A percentile compares a stretch with the other conserved stretches of the same genome.
These are phyloP conservation scores for Melanerpes aurifrons DNA, from an alignment of 2,113 vertebrate genomes.

Conservation along the genomic window DNA sequence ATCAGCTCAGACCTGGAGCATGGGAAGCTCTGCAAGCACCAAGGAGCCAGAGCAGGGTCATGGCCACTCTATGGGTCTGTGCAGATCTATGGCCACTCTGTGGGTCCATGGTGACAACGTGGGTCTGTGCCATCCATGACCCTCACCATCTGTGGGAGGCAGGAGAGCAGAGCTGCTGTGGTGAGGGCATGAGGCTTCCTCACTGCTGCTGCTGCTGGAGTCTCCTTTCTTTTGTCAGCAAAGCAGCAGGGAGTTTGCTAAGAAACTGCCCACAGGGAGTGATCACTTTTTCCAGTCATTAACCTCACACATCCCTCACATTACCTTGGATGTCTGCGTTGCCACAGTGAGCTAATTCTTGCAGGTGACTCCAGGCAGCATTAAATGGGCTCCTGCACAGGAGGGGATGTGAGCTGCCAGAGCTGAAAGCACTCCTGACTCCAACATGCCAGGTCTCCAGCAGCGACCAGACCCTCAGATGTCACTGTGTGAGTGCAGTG, in stretches of 20 bases:
- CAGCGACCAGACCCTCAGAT: conserved; percentile 22
- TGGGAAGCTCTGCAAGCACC: background rate
- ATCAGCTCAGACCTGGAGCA: background rate
- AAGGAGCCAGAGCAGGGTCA: rapidly evolving
- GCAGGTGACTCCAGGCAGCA: conserved; percentile 59
- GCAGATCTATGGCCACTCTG: background rate
- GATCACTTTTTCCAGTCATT: conserved; percentile 69
- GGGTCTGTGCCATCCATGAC: background rate
- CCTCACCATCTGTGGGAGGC: background rate
- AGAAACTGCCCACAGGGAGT: conserved; percentile 67
- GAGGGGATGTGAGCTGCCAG: conserved; percentile 40
- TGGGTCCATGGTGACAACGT: background rate
- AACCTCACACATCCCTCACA: conserved; percentile 65
- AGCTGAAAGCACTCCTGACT: conserved; percentile 46
- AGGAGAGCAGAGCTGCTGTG: background rate
- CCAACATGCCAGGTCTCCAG: conserved; percentile 21
- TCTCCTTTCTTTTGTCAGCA: conserved; percentile 62
- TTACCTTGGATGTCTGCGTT: conserved; percentile 43
- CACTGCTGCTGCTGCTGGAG: background rate
- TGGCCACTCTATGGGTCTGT: background rate
- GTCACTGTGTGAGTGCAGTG: background rate
- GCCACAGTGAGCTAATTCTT: conserved; percentile 56
- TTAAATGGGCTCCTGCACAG: conserved; percentile 53
- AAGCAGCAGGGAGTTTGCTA: conserved; percentile 60
- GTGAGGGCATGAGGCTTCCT: background rate